Evolutionary conservation across 2,888 invertebrate genomes (phyloP).

Genomic region (Sinelater perroti): DNA sequence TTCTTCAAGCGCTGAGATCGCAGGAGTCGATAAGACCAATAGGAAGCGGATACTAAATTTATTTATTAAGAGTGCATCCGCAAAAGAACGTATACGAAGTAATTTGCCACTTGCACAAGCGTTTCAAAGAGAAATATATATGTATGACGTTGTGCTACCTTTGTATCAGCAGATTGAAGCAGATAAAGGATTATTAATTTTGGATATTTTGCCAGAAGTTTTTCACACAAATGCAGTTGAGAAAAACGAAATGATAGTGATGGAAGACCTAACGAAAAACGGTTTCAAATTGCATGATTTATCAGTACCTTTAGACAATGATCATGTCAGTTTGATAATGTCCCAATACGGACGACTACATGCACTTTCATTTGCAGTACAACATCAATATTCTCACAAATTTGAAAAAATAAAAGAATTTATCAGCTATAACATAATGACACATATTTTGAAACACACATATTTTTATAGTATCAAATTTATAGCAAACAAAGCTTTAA

Average conservation of each 20-base stretch:
- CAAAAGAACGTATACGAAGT: conserved; percentile 26
- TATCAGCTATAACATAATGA: not conserved
- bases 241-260: conserved; percentile 39
- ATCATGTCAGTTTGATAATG: conserved; percentile 46
- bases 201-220: conserved; percentile 37
- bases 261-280: conserved; percentile 45
- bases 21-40: not conserved
- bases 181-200: not conserved
- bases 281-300: conserved; percentile 44
- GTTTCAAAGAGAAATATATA: conserved; percentile 20
- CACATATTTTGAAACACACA: not conserved
- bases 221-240: conserved; percentile 33
- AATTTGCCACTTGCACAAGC: not conserved
- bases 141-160: conserved; percentile 19
- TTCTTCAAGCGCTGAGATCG: not conserved
- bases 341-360: conserved; percentile 47
- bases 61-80: conserved; percentile 24
- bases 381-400: conserved; percentile 38
- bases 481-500: not conserved
- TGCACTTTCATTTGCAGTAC: conserved; percentile 46
- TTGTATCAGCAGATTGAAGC: not conserved
- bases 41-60: conserved; percentile 27
- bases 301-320: conserved; percentile 43
- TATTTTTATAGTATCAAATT: no score
- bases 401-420: conserved; percentile 7